Base-by-base conservation (phyloP, 23 tunicate species). In the Styela plicata region DNA sequence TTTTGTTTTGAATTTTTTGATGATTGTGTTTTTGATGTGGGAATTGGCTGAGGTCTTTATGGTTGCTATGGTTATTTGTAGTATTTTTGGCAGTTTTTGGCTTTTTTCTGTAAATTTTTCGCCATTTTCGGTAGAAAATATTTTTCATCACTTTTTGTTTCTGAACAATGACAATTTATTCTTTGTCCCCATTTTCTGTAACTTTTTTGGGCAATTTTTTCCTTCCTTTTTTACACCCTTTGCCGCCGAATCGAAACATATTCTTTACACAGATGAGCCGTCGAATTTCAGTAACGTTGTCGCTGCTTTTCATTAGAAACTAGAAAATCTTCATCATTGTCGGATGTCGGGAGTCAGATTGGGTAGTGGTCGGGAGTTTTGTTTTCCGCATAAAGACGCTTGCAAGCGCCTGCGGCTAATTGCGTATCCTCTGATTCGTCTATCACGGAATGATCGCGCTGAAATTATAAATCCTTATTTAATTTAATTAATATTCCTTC, bases 321-420 rank as follows among this genome's bases (percentile, higher is more conserved):
- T 18, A 31, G 31, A 24, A 19, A 68, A 22, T 74, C 64, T 24
- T 74, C 77, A 25, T 23, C 63, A 74, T 31, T 21, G 67, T 35
- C 24, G n/a, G 29, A 34, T 23, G 80, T 83, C 86, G n/a, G 69
- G 64, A 69, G 23, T 69, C 78, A 13, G 86, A 73, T 22, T 34
- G 34, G 21, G 27, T 36, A 18, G 36, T 34, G 23, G 22, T 17
- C 32, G n/a, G 30, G 25, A 65, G 75, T 32, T 74, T 83, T 69
- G 1, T 85, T 70, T 61, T 91, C 97, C 5, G 52, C 28, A n/a
- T 69, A 91, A 53, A 5, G 97, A 91, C 22, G 90, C 90, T n/a
- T 19, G 97, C 90, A 33, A 91, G 86, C 2, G 97, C n/a, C 97
- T 17, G 97, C 97, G 0, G 90, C 90, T n/a, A 91, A 28, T 71